These are phyloP conservation scores for Homarus gammarus DNA, from an alignment of 2,888 invertebrate genomes.

Conservation along the genomic window DNA sequence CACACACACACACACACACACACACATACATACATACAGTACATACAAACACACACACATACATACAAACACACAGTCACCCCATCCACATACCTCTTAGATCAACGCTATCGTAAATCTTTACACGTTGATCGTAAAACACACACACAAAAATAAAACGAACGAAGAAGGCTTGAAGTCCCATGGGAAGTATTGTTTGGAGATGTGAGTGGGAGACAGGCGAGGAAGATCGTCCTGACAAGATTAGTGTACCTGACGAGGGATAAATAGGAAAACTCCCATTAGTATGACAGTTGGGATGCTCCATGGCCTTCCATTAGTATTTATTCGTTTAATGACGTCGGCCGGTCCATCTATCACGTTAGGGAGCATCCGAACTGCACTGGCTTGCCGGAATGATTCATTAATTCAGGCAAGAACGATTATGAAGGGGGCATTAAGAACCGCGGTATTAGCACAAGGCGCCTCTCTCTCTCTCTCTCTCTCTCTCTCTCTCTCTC, in stretches of 20 bases:
- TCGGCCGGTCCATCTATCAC: neutral
- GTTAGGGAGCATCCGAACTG: neutral
- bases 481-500: neutral
- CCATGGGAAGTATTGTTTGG: neutral
- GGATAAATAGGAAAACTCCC: neutral
- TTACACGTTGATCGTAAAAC: too few species aligned
- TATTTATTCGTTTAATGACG: conserved; percentile 20
- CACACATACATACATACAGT: too few species aligned
- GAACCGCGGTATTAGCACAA: neutral
- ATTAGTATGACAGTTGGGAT: conserved; percentile 8
- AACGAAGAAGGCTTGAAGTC: neutral
- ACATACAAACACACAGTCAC: too few species aligned
- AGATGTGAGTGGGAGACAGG: neutral
- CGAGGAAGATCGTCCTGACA: conserved; percentile 5
- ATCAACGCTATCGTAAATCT: too few species aligned
- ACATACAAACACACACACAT: too few species aligned
- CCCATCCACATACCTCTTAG: too few species aligned
- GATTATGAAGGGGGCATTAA: neutral
- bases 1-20: neutral
- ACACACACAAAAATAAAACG: too few species aligned
- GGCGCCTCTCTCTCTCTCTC: neutral
- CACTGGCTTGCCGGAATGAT: conserved; percentile 2
- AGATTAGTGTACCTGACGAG: neutral
- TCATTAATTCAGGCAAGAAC: conserved; percentile 7
- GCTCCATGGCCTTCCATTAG: neutral